Evolutionary conservation across 2,797 vertebrate species (phyloP), one percentile per base, ranked within the genome.

Genomic region (Salarias fasciatus): DNA sequence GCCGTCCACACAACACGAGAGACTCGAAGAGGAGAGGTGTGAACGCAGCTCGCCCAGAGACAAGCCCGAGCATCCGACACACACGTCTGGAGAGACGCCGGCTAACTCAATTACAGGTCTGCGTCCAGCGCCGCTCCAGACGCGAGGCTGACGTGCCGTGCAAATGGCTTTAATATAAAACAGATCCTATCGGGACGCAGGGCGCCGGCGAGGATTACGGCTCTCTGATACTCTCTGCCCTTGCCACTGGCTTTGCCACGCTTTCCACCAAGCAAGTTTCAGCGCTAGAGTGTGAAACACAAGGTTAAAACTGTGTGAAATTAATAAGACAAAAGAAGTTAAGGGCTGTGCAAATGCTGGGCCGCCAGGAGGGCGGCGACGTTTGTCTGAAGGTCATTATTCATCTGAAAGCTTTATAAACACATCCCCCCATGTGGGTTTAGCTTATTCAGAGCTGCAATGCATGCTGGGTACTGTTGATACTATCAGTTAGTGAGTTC

Each of bases 121-220:
- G 38, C 28, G 60, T 41, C 5, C 4, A 35, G 13, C 31, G 6
- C 42, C 53, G 70, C 59, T 59, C 57, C 0, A 67, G 51, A 69
- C 51, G 10, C 29, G 55, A 65, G 52, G 44, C 52, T 42, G 59
- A 41, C 42, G 63, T 48, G 46, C 62, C 30, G 11, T 51, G 46
- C 45, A 64, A 65, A 74, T 58, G 71, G 54, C 40, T 47, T 46
- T 62, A 72, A 74, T 66, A 51, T 43, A 50, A 74, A 69, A 60
- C 72, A 35, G 69, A 79, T 72, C 31, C 11, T 57, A 68, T 75
- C 53, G 29, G 53, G 52, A 3, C 2, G 18, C 18, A 3, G 18
- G 3, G 18, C 18, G 18, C 18, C 3, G 18, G 63, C 60, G 6
- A 45, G 51, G 2, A 5, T 69, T 52, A 61, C 79, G 78, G 51